phyloP scores from a whole-genome alignment of 2,113 vertebrate genomes.

The Tonatia bakeri region DNA sequence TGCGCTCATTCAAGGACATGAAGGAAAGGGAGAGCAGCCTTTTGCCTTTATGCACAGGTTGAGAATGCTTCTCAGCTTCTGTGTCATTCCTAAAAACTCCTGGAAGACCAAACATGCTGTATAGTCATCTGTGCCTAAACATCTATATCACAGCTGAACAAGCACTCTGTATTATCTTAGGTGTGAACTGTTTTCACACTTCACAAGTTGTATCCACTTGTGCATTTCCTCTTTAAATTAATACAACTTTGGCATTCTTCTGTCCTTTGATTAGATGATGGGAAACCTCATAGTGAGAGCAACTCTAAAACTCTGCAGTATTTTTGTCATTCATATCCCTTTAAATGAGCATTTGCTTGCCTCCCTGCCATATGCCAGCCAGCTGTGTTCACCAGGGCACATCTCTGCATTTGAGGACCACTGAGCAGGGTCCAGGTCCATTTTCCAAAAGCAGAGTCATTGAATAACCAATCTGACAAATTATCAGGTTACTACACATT shows the following conservation, averaged over 20 bases:
- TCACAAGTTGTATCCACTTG: neutral
- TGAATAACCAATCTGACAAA: neutral
- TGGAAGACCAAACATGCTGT: neutral
- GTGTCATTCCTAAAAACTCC: neutral
- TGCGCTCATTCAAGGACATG: neutral
- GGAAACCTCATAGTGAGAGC: neutral
- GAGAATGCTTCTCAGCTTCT: neutral
- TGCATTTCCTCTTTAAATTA: neutral
- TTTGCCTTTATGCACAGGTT: neutral
- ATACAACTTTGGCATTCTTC: neutral
- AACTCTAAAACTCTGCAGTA: neutral
- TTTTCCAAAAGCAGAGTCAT: neutral
- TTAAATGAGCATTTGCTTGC: neutral
- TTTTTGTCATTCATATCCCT: neutral
- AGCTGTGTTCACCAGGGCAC: neutral
- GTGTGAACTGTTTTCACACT: neutral
- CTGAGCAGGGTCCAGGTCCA: neutral
- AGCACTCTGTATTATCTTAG: neutral
- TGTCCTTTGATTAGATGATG: neutral
- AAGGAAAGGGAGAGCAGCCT: neutral
- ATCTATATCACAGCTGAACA: neutral
- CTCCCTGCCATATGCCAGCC: too few species aligned
- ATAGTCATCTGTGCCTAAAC: neutral
- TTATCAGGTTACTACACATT: neutral
- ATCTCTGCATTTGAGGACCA: neutral